Conservation (phyloP, 2,113 vertebrate genomes). For the Melanerpes aurifrons region DNA sequence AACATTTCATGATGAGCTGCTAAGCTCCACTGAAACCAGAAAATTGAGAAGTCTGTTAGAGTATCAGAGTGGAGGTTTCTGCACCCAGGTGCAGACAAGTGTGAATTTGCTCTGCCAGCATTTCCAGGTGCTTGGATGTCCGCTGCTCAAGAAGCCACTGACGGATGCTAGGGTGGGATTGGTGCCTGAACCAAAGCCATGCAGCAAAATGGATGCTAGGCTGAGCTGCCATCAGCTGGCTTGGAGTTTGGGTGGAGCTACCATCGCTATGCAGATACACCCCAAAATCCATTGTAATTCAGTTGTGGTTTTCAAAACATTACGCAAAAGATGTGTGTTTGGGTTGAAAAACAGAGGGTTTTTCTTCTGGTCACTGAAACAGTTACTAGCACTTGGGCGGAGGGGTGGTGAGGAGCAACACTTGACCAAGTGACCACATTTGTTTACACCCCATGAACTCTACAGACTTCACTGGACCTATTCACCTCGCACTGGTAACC, state of each 20-base stretch:
- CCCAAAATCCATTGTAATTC: neutral
- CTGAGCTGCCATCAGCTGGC: neutral
- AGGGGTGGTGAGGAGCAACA: neutral
- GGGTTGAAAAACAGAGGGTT: neutral
- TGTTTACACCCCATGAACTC: neutral
- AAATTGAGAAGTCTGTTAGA: neutral
- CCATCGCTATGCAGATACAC: neutral
- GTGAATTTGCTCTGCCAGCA: neutral
- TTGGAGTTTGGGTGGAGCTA: neutral
- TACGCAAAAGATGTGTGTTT: neutral
- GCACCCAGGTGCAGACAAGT: neutral
- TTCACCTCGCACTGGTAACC: neutral
- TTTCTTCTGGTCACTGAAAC: neutral
- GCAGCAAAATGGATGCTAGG: neutral
- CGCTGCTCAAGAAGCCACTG: neutral
- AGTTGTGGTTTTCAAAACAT: neutral
- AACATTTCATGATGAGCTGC: neutral
- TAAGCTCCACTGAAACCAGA: neutral
- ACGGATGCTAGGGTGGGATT: rapidly evolving
- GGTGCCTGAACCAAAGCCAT: neutral
- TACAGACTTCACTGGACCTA: neutral
- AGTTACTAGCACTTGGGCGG: neutral
- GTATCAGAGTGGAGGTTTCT: neutral
- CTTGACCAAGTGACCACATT: neutral
- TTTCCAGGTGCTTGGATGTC: neutral